Evolutionary conservation across 2,113 vertebrate species (phyloP).

Genomic region (Neomonachus schauinslandi): DNA sequence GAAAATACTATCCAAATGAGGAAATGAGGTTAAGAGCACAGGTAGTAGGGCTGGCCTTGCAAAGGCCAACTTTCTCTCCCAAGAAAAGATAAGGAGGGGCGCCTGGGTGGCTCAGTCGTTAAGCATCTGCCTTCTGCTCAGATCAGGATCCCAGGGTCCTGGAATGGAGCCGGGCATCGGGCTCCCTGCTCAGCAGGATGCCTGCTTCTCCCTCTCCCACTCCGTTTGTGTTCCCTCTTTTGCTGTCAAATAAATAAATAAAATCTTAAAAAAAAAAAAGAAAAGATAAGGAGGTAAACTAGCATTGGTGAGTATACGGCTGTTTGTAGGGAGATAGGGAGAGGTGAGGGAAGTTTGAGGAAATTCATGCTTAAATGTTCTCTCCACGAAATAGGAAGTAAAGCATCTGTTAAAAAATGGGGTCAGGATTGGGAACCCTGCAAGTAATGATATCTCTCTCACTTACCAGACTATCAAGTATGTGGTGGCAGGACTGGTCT

Average conservation of each 20-base stretch:
- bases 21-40: not conserved
- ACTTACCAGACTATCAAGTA: not conserved
- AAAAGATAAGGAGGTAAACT: not conserved
- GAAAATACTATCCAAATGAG: not conserved
- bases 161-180: no score
- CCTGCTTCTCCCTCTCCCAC: no score
- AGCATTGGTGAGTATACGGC: not conserved
- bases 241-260: no score
- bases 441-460: not conserved
- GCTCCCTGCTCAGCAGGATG: no score
- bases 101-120: no score
- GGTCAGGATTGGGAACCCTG: not conserved
- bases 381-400: not conserved
- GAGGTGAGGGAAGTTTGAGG: constrained; percentile 6
- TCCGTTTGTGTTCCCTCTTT: no score
- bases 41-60: not conserved
- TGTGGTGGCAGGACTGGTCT: not conserved
- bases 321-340: not conserved
- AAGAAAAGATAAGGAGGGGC: not conserved
- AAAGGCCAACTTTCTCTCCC: not conserved
- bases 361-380: constrained; percentile 9
- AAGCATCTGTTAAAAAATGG: constrained; percentile 27
- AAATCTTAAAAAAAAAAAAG: no score
- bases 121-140: no score
- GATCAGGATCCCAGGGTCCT: no score